Conservation (phyloP, 2,113 vertebrate genomes). For the Leptobrachium leishanense region DNA sequence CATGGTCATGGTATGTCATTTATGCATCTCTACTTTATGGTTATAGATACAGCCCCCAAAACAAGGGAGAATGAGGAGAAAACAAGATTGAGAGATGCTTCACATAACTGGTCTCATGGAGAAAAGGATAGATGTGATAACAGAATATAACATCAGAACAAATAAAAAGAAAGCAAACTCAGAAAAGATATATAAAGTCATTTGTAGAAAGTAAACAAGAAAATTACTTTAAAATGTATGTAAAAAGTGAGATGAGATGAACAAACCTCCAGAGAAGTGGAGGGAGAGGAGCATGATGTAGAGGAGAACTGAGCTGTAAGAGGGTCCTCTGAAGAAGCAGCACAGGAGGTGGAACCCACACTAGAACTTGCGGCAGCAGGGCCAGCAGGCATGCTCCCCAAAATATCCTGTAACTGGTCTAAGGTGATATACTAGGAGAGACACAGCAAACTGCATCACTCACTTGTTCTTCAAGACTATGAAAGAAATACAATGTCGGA, state of each 20-base stretch:
- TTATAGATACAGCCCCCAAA: too few species aligned
- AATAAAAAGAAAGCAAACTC: not conserved
- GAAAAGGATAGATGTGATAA: conserved; percentile 3
- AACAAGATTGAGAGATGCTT: not conserved
- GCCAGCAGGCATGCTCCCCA: conserved; percentile 67
- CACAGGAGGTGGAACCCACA: conserved; percentile 51
- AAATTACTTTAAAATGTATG: not conserved
- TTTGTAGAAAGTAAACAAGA: too few species aligned
- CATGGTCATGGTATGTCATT: too few species aligned
- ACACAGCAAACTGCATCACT: not conserved
- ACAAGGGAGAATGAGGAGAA: not conserved
- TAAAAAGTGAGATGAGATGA: conserved; percentile 21
- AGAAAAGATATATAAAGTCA: not conserved
- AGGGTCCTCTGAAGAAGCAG: conserved; percentile 65
- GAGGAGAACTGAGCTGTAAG: conserved; percentile 61
- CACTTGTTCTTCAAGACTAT: too few species aligned
- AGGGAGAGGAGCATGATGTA: conserved; percentile 68
- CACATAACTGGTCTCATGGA: too few species aligned
- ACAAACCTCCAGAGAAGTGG: conserved; percentile 78
- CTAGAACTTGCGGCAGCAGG: conserved; percentile 58
- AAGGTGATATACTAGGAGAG: conserved; percentile 82
- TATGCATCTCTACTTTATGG: too few species aligned
- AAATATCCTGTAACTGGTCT: conserved; percentile 83
- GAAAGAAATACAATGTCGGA: too few species aligned
- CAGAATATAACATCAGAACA: conserved; percentile 32